Percentiles rank a stretch among this genome's conserved stretches.
Evolutionary conservation across 1,140 invertebrate genomes (phyloP).

Genomic region (Drosophila biarmipes): DNA sequence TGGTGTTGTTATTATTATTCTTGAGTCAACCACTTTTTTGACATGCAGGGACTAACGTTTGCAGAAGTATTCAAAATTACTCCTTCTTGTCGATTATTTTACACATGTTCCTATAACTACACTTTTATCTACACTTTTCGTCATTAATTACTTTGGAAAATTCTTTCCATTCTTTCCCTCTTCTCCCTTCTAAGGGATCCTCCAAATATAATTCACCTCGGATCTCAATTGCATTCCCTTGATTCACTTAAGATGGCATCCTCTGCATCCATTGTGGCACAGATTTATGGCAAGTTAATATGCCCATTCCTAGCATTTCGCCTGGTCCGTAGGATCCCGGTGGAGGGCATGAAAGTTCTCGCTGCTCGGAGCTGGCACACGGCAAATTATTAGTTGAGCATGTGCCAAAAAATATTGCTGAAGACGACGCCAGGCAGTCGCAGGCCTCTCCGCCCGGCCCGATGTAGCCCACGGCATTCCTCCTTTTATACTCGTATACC

Average conservation of each 20-base stretch:
- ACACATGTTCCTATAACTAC: too few species aligned
- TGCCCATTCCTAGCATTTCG: slow-evolving; percentile 61
- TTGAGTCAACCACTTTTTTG: too few species aligned
- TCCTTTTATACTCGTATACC: slow-evolving; percentile 1
- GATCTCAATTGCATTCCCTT: slow-evolving; percentile 56
- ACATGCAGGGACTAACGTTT: too few species aligned
- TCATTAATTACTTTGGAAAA: slow-evolving; percentile 13
- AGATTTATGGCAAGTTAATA: slow-evolving; percentile 80
- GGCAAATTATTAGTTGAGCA: slow-evolving; percentile 82
- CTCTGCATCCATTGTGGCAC: slow-evolving; percentile 54
- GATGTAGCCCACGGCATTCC: slow-evolving; percentile 58
- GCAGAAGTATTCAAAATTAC: too few species aligned
- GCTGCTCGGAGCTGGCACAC: slow-evolving; percentile 61
- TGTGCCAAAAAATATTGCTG: slow-evolving; percentile 80
- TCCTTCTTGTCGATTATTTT: too few species aligned
- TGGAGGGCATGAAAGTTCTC: slow-evolving; percentile 65
- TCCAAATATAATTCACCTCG: slow-evolving; percentile 28
- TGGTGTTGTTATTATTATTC: too few species aligned
- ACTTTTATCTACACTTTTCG: not conserved
- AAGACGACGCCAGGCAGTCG: slow-evolving; percentile 54
- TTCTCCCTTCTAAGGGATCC: not conserved
- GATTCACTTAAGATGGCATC: slow-evolving; percentile 60
- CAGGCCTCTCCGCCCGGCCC: not conserved
- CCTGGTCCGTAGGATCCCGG: not conserved
- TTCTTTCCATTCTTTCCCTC: not conserved